Conservation (phyloP, 2,888 invertebrate species). For the Diplolepis rosae region DNA sequence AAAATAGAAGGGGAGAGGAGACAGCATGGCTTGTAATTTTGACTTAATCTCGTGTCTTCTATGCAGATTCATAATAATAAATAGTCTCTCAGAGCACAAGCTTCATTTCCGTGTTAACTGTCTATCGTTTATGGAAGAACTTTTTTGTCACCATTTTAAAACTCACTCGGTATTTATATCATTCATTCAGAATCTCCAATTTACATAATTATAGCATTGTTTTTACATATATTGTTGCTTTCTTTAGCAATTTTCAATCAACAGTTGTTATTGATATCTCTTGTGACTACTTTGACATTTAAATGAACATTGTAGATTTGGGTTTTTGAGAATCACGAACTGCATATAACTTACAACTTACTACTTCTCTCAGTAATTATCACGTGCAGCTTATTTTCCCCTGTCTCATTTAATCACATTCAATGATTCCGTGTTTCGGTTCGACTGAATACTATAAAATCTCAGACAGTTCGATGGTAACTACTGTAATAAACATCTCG, state of each 20-base stretch:
- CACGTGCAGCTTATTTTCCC: slow-evolving; percentile 53
- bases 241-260: no score
- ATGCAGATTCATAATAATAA: neutral
- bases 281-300: no score
- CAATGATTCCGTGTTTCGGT: slow-evolving; percentile 65
- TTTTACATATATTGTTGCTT: no score
- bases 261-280: no score
- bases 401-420: slow-evolving; percentile 35
- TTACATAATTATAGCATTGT: no score
- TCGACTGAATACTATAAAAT: slow-evolving; percentile 58
- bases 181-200: no score
- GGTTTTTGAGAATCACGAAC: slow-evolving; percentile 67
- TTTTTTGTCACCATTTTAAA: no score
- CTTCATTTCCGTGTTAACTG: no score
- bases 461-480: slow-evolving; percentile 61
- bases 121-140: no score
- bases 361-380: slow-evolving; percentile 59
- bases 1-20: slow-evolving; percentile 29
- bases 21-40: neutral
- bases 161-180: no score
- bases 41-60: neutral
- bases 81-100: neutral
- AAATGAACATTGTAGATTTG: slow-evolving; percentile 50
- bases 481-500: slow-evolving; percentile 54
- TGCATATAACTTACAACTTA: slow-evolving; percentile 70